Evolutionary conservation across 2,113 vertebrate genomes (phyloP), one percentile per base, ranked within the genome.

Genomic region (Ageneiosus marmoratus): DNA sequence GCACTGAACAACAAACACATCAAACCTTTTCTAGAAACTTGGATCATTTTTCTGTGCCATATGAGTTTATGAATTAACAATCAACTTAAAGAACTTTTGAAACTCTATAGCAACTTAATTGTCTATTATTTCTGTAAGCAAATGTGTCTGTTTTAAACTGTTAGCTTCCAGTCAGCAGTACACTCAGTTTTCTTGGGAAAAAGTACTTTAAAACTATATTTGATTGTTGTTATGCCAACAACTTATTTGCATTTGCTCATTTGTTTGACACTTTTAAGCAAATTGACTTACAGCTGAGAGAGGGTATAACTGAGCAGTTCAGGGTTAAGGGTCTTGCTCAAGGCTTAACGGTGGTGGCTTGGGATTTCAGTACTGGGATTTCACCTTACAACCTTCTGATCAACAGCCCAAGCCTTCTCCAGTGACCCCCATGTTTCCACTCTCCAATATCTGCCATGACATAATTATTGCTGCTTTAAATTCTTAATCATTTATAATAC

Each of bases 171-270:
- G 18, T 69, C 44, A 18, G 16, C 11, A 27, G n/a, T 13, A n/a
- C 18, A 24, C 4, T 41, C 11, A 20, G 37, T 44, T n/a, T 5
- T 27, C 41, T 27, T 72, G 48, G 48, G 48, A 48, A 72, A 46
- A 27, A 44, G 10, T 44, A 69, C 34, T 11, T 24, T 1, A 44
- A 7, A 2, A 9, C 16, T 32, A 18, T 9, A 20, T 32, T 12
- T 22, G 27, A 53, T 75, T 34, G 27, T 75, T 75, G 32, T 75
- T 53, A 75, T 75, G 50, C 27, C 73, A 76, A 76, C 73, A 55
- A 29, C 4, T 37, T 34, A 76, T 76, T 76, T 76, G 73, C 73
- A 76, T 76, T 76, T 55, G 73, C 51, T 55, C 8, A 37, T 55
- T 76, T 34, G 51, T 9, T 9, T 37, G 11, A 50, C 18, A 5